Base-by-base conservation (phyloP, 2,113 vertebrate species). In the Arvicanthis niloticus region DNA sequence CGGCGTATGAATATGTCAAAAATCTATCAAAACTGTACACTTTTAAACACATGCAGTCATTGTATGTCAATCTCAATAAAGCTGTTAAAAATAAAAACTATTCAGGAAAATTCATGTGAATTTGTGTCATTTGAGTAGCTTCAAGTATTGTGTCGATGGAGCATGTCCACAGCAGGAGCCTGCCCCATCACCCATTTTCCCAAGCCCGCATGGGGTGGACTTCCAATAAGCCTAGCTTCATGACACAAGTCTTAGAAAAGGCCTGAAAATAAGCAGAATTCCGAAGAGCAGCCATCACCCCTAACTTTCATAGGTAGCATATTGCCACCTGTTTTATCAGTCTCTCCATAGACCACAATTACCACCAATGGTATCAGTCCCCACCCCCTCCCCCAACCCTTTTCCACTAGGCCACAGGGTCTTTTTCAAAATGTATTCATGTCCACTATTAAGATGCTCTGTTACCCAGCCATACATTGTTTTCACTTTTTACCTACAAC, bases 401-500 rank as follows among this genome's bases (percentile, higher is more conserved):
- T 21, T 94, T 51, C 56, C 89, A 88, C 85, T 95, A 77, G 22
- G 40, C 24, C 51, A 53, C 6, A 62, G 4, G 22, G 26, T 70
- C 60, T 82, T 89, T 82, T 91, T 58, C 68, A 84, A 86, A 87
- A 92, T 58, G 40, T 84, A 19, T 73, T 76, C n/a, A 8, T 56
- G 67, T 82, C 37, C 8, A 67, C 53, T 91, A 34, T 75, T 75
- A 91, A 93, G 60, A 91, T 48, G 22, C 78, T 86, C 34, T 84
- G 37, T 93, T 90, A 77, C 82, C 58, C 88, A 85, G 72, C 51
- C 65, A 73, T 53, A 96, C 85, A 21, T 89, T n/a, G 9, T 81
- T 96, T 91, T 93, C 62, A 89, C 53, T 93, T 97, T 96, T 93
- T 93, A 94, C 72, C 95, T 78, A 90, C 21, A 93, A 93, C 88